Evolutionary conservation across 2,113 vertebrate species (phyloP).

Genomic region (Delphinapterus leucas): DNA sequence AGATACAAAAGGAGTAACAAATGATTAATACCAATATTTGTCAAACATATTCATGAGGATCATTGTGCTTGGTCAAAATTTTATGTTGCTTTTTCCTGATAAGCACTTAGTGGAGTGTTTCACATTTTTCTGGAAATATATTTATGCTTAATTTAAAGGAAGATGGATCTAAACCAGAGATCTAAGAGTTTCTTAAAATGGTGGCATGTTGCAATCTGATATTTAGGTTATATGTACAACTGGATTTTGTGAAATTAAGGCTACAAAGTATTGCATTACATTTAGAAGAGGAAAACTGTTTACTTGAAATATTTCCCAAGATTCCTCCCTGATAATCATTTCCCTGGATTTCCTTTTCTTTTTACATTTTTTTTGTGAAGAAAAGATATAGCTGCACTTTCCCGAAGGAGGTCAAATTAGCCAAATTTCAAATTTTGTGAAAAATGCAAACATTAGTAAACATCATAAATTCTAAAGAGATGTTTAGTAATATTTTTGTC

Average conservation of each 20-base stretch:
- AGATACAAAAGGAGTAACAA: background rate
- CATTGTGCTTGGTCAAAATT: background rate
- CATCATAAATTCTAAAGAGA: background rate
- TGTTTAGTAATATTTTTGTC: background rate
- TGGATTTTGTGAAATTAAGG: background rate
- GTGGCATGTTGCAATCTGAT: background rate
- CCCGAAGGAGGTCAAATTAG: background rate
- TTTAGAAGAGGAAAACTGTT: background rate
- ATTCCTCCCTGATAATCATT: background rate
- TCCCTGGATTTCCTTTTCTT: background rate
- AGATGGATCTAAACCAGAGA: background rate
- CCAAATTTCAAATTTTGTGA: background rate
- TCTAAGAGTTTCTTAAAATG: background rate
- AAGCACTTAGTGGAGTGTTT: background rate
- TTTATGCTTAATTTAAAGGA: background rate
- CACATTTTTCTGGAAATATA: background rate
- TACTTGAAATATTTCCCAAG: background rate
- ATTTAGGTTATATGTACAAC: background rate
- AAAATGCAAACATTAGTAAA: background rate
- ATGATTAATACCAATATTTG: background rate
- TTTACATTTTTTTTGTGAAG: background rate
- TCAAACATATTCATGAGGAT: background rate
- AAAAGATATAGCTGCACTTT: background rate
- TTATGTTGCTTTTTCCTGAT: background rate
- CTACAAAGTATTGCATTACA: background rate